A percentile compares a stretch with the other conserved stretches of the same genome.
These are phyloP conservation scores for Calephelis perditalis DNA, from an alignment of 2,888 invertebrate species.

Conservation along the genomic window DNA sequence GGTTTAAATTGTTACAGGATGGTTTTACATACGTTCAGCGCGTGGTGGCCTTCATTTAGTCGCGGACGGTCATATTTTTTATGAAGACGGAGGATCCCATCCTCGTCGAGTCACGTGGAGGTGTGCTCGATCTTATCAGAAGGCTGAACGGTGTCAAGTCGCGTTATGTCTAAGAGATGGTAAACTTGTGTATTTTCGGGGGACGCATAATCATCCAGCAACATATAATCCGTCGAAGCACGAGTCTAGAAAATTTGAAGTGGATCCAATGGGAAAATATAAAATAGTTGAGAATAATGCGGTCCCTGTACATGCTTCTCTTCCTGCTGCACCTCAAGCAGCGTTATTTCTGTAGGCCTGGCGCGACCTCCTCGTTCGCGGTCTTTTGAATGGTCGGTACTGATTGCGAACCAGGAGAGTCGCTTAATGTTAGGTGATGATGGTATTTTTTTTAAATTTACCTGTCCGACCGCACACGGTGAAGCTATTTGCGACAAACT, in stretches of 20 bases:
- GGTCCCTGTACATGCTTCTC: conserved; percentile 43
- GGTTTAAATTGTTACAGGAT: conserved; percentile 51
- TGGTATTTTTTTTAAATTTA: too few species aligned
- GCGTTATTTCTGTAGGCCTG: conserved; percentile 71
- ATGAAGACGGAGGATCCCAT: conserved; percentile 71
- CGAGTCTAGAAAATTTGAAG: conserved; percentile 64
- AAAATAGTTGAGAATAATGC: conserved; percentile 59
- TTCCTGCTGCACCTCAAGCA: conserved; percentile 57
- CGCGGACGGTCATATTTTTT: conserved; percentile 70
- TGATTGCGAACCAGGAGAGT: conserved; percentile 61
- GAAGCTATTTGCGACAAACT: background rate
- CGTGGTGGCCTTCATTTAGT: conserved; percentile 70
- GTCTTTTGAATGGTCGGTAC: conserved; percentile 58
- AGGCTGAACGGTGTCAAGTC: conserved; percentile 69
- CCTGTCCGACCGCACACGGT: background rate
- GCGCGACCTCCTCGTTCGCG: conserved; percentile 75
- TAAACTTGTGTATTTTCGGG: conserved; percentile 67
- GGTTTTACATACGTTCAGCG: conserved; percentile 72
- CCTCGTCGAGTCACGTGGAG: conserved; percentile 71
- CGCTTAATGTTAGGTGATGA: conserved; percentile 34
- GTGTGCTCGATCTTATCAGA: conserved; percentile 70
- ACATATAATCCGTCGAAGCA: conserved; percentile 69
- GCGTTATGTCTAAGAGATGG: conserved; percentile 69
- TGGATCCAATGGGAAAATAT: conserved; percentile 73
- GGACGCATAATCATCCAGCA: conserved; percentile 65